A percentile compares a stretch with the other conserved stretches of the same genome.
Conservation (phyloP, 2,113 vertebrate species). For the Cebidichthys violaceus region DNA sequence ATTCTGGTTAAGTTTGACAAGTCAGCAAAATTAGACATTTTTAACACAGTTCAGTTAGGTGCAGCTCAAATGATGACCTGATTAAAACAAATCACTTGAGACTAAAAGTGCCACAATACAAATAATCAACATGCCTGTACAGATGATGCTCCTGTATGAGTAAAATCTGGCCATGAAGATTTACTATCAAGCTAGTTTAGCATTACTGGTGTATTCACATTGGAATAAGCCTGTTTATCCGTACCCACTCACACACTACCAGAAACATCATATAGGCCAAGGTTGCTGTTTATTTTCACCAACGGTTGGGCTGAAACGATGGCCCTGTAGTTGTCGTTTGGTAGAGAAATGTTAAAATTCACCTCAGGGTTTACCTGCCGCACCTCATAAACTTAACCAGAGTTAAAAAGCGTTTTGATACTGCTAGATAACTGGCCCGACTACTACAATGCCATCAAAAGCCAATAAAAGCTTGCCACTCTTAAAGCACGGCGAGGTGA, state of each 20-base stretch:
- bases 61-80: neutral
- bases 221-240: neutral
- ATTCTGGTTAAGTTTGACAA: neutral
- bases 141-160: neutral
- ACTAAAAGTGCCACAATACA: neutral
- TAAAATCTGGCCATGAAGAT: neutral
- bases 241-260: neutral
- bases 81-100: neutral
- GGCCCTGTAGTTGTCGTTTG: neutral
- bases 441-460: neutral
- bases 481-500: neutral
- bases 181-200: neutral
- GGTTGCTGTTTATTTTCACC: neutral
- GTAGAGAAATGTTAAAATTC: neutral
- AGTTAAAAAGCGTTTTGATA: neutral
- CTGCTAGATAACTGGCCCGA: neutral
- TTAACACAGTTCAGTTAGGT: neutral
- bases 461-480: slow-evolving; percentile 7
- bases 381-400: neutral
- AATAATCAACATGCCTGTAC: neutral
- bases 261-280: neutral
- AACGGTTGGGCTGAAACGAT: neutral
- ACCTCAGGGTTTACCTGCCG: neutral
- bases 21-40: neutral
- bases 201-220: neutral